Conservation (phyloP, 1,140 invertebrate genomes). For the Hyphantria cunea region DNA sequence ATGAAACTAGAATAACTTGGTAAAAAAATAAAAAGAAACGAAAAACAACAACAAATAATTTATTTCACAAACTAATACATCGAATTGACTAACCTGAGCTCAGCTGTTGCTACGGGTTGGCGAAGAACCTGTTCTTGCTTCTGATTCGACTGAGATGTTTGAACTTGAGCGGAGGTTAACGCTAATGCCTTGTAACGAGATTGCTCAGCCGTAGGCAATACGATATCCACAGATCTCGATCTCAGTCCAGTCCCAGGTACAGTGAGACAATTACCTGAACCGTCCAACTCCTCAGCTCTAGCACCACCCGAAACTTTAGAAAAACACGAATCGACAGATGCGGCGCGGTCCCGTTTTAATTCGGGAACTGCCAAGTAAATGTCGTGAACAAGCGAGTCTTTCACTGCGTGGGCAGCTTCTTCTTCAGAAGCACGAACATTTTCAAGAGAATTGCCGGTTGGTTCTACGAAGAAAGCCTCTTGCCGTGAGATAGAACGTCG, state of each 20-base stretch:
- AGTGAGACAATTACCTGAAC: constrained; percentile 83
- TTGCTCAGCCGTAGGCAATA: constrained; percentile 92
- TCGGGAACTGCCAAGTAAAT: constrained; percentile 92
- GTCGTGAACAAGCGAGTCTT: constrained; percentile 84
- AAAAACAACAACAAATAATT: constrained; percentile 1
- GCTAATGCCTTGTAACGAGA: constrained; percentile 91
- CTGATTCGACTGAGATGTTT: constrained; percentile 46
- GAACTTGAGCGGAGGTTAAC: constrained; percentile 77
- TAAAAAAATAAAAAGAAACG: not conserved
- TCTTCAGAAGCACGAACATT: constrained; percentile 84
- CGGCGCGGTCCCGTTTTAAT: constrained; percentile 90
- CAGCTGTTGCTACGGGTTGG: constrained; percentile 40
- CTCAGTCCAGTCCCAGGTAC: constrained; percentile 86
- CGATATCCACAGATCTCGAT: constrained; percentile 95
- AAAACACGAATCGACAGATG: constrained; percentile 92
- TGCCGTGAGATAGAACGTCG: constrained; percentile 88
- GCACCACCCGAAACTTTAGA: constrained; percentile 86
- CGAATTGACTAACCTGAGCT: constrained; percentile 60
- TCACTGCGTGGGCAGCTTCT: constrained; percentile 77
- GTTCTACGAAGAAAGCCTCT: constrained; percentile 89
- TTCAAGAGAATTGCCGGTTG: constrained; percentile 85
- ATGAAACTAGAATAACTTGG: too few species aligned
- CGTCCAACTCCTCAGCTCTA: constrained; percentile 86
- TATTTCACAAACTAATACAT: not conserved
- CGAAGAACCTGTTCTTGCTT: constrained; percentile 40